Base-by-base conservation (phyloP, 35 echinoderm and acorn worm genomes). In the Nesometra sesokonis region DNA sequence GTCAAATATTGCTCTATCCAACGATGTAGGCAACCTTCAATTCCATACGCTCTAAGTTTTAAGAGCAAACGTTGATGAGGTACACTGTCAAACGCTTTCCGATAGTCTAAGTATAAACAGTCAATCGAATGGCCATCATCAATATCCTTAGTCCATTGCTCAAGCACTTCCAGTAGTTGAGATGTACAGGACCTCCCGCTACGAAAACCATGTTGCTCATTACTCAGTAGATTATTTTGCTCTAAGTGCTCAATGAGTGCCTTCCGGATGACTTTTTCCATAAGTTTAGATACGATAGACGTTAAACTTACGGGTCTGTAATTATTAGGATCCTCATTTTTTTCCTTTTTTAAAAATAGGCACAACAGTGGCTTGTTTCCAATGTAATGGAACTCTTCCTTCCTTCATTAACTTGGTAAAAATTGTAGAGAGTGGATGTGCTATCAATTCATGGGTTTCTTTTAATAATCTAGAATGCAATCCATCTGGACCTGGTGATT, bases 301-400 rank as follows among this genome's bases (percentile, higher is more conserved):
- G n/a, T n/a, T n/a, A n/a, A n/a, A n/a, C n/a, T n/a, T n/a, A n/a
- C n/a, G n/a, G n/a, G n/a, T n/a, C n/a, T n/a, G n/a, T n/a, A n/a
- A n/a, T n/a, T n/a, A n/a, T n/a, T n/a, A n/a, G n/a, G n/a, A n/a
- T n/a, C n/a, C n/a, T n/a, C n/a, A n/a, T n/a, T n/a, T n/a, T n/a
- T n/a, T n/a, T n/a, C n/a, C n/a, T n/a, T n/a, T n/a, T n/a, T n/a
- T n/a, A n/a, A n/a, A n/a, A n/a, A n/a, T n/a, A n/a, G n/a, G n/a
- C n/a, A n/a, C n/a, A n/a, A n/a, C n/a, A n/a, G 77, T 78, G 0
- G 83, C 83, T 85, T 85, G 83, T 85, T 85, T 47, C 83, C 83
- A 85, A 32, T 7, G 29, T 46, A 33, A n/a, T 85, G 83, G 83
- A 47, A 7, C n/a, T 47, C 30, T 47, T 37, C 83, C 83, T 33